These are phyloP conservation scores for Chlorops oryzae DNA, from an alignment of 1,140 invertebrate genomes.

Conservation along the genomic window DNA sequence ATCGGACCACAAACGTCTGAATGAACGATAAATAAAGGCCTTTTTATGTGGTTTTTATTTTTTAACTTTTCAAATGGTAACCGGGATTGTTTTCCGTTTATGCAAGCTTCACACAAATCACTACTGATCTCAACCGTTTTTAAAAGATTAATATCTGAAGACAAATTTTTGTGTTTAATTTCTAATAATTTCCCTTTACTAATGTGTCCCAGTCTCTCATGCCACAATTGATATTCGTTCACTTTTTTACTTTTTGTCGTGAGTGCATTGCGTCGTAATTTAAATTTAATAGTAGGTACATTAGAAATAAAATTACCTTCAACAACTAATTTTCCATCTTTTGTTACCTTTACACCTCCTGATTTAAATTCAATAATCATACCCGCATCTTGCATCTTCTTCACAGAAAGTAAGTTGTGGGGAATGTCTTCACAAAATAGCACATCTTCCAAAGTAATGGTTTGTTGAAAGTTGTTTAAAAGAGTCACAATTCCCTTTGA, in stretches of 20 bases:
- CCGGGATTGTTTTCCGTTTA: constrained; percentile 49
- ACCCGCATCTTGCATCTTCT: constrained; percentile 15
- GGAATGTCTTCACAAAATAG: constrained; percentile 14
- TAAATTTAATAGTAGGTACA: constrained; percentile 17
- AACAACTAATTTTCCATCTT: too few relatives aligned
- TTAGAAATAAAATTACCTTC: too few relatives aligned
- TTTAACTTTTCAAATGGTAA: constrained; percentile 40
- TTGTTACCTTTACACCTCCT: constrained; percentile 22
- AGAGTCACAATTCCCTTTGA: constrained; percentile 10
- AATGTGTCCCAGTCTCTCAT: constrained; percentile 42
- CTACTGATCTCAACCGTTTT: constrained; percentile 23
- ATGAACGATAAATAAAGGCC: constrained; percentile 44
- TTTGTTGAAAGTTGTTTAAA: constrained; percentile 10
- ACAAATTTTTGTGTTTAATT: constrained; percentile 32
- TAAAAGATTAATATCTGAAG: too few relatives aligned
- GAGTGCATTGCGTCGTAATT: constrained; percentile 19
- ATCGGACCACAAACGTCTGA: constrained; percentile 49
- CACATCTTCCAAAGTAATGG: constrained; percentile 13
- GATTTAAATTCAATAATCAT: constrained; percentile 18
- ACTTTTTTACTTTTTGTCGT: constrained; percentile 13
- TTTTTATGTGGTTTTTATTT: constrained; percentile 33
- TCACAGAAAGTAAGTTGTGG: constrained; percentile 17
- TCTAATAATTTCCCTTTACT: constrained; percentile 34
- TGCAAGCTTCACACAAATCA: constrained; percentile 48
- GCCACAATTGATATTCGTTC: constrained; percentile 37